Base-by-base conservation (phyloP, 2,888 invertebrate genomes). In the Melipona beecheii region DNA sequence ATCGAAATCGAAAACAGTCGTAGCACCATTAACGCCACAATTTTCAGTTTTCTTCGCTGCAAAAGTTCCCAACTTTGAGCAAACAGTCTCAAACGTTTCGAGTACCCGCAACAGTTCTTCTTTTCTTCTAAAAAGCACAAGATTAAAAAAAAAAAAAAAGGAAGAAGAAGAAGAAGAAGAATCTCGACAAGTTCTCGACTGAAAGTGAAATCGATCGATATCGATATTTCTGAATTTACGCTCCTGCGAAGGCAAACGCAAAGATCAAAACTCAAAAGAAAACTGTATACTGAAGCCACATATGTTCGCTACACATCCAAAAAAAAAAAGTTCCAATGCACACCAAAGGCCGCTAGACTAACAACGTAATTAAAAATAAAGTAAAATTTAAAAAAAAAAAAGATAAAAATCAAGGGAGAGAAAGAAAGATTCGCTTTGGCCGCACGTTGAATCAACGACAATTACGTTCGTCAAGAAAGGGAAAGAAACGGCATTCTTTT, bases 251-350 rank as follows among this genome's bases (percentile, higher is more conserved):
- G 71, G 71, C 66, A 64, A 77, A 84, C 52, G 75, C 70, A 76
- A 71, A 66, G 43, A 71, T 73, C 43, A 68, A 65, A 82, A 86
- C 65, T 84, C 65, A 81, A 88, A 43, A 86, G 65, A 83, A 76
- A 88, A 85, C 58, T 71, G 36, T 83, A 85, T 83, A 85, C 60
- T 86, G 65, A 88, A 88, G 88, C 89, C 81, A 88, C 73, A 85
- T 86, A 81, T 76, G 62, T 81, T 81, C 72, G 75, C 86, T 86
- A 88, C 83, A 85, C 89, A 88, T 85, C 73, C 85, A 36, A 36
- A 36, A 36, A 36, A 36, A 36, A 36, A 9, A 81, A 81, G 60
- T 78, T 78, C 87, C 81, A 88, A 89, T 89, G 85, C 86, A 88
- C 78, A 83, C 88, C 81, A 88, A 83, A 89, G 83, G 85, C 83